Percentiles rank a stretch among this genome's conserved stretches.
Evolutionary conservation across 2,113 vertebrate species (phyloP).

Genomic region (Periophthalmodon schlosseri): DNA sequence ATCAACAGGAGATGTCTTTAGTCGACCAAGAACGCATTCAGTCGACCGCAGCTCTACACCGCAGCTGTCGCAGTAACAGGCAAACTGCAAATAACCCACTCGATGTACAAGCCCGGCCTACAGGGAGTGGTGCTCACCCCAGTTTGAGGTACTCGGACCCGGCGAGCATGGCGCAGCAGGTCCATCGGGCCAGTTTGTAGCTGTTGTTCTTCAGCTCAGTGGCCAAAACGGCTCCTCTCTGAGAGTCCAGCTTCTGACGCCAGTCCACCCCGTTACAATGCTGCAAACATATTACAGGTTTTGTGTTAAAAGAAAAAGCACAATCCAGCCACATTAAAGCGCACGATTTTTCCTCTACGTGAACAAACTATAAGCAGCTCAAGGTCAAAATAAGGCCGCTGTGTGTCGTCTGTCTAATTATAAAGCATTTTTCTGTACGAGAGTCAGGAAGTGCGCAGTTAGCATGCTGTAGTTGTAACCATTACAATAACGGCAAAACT

Average conservation of each 20-base stretch:
- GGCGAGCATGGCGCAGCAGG: slow-evolving; percentile 93
- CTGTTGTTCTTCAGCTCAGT: slow-evolving; percentile 99
- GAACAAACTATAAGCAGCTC: no score
- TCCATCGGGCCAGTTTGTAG: slow-evolving; percentile 98
- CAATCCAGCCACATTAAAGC: neutral
- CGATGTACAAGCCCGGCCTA: neutral
- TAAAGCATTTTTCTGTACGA: no score
- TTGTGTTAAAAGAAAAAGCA: neutral
- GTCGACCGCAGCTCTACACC: no score
- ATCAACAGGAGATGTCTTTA: no score
- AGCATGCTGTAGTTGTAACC: no score
- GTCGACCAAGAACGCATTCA: no score
- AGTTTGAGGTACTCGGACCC: slow-evolving; percentile 97
- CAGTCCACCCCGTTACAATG: slow-evolving; percentile 98
- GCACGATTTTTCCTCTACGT: no score
- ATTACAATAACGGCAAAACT: no score
- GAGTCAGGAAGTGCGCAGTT: no score
- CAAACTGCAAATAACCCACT: neutral
- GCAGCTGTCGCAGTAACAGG: no score
- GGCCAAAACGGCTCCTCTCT: slow-evolving; percentile 95
- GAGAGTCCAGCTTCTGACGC: slow-evolving; percentile 98
- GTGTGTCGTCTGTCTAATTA: no score
- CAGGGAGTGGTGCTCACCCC: slow-evolving; percentile 80
- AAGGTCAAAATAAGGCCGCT: no score
- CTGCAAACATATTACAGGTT: slow-evolving; percentile 63